Conservation (phyloP, 2,797 vertebrate genomes). For the Heteromormyrus szaboi region DNA sequence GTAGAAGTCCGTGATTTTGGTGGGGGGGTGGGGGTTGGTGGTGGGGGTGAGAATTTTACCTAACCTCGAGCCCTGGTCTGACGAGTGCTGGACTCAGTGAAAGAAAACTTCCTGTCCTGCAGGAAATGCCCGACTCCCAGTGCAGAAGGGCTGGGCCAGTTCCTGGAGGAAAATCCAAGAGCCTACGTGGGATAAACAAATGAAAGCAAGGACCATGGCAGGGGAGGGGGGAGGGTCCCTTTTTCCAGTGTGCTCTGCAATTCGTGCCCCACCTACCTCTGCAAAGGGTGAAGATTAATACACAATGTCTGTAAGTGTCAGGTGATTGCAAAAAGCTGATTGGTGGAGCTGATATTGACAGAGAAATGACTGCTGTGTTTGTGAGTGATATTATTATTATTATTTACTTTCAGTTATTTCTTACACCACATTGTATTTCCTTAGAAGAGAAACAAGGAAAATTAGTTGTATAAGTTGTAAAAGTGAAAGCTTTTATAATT, state of each 20-base stretch:
- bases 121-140: slow-evolving; percentile 45
- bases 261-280: background rate
- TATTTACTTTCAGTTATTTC: background rate
- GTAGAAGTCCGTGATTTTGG: background rate
- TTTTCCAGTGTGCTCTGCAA: background rate
- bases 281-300: background rate
- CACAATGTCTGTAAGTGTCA: background rate
- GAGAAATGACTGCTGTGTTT: background rate
- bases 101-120: slow-evolving; percentile 46
- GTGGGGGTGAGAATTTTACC: background rate
- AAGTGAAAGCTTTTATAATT: background rate
- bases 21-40: background rate
- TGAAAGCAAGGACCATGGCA: background rate
- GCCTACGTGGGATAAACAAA: background rate
- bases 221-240: no score
- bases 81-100: slow-evolving; percentile 20
- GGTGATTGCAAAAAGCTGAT: background rate
- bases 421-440: background rate
- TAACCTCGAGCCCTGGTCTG: background rate
- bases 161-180: slow-evolving; percentile 20
- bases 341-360: background rate
- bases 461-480: background rate
- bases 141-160: slow-evolving; percentile 38
- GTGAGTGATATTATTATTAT: background rate
- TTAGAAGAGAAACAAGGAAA: background rate